Evolutionary conservation across 2,113 vertebrate species (phyloP).

Genomic region (Turdus rufiventris): DNA sequence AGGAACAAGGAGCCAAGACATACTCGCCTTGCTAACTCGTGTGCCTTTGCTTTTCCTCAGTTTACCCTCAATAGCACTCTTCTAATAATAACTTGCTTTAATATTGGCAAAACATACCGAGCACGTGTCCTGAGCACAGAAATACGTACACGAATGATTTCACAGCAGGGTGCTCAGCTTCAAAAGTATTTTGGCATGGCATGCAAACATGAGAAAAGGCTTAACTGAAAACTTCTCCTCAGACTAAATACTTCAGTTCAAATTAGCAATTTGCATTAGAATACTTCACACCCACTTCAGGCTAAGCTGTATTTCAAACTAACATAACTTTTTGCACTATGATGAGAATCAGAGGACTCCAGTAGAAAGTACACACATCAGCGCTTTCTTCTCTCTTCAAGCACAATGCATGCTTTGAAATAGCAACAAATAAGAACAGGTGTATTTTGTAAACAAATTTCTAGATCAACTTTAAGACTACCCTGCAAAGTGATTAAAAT

Average conservation of each 20-base stretch:
- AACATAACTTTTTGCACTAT: not conserved
- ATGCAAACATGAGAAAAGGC: not conserved
- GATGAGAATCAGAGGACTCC: not conserved
- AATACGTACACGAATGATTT: not conserved
- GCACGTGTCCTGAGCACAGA: not conserved
- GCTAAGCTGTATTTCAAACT: not conserved
- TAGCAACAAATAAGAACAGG: not conserved
- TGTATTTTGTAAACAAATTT: conserved; percentile 20
- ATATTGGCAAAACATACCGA: not conserved
- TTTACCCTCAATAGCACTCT: not conserved
- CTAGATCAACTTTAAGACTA: not conserved
- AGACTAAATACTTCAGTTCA: not conserved
- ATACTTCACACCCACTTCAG: not conserved
- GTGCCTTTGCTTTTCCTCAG: not conserved
- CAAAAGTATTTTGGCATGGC: not conserved
- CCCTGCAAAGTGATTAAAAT: not conserved
- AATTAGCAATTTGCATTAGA: not conserved
- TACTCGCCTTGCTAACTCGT: fast-evolving
- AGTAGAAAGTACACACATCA: not conserved
- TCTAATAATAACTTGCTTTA: not conserved
- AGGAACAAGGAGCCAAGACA: not conserved
- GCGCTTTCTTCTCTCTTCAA: not conserved
- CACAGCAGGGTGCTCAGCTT: not conserved
- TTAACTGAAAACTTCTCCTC: not conserved
- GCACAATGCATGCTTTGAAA: not conserved